Percentiles rank a stretch among this genome's conserved stretches.
These are phyloP conservation scores for Centrocercus urophasianus DNA, from an alignment of 2,113 vertebrate species.

Conservation along the genomic window DNA sequence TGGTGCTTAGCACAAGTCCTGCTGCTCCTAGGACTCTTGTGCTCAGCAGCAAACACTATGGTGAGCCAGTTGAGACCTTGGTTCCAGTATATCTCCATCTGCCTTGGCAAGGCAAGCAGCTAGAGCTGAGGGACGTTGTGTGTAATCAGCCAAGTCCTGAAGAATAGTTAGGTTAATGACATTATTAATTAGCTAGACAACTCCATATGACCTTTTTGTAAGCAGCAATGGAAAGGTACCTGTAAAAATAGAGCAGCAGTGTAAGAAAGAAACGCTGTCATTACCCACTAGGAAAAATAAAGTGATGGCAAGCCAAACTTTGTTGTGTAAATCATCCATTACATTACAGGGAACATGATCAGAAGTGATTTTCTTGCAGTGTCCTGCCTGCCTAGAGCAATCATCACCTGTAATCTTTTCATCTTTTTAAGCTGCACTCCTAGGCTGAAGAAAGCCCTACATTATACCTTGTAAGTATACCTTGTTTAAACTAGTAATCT, in stretches of 20 bases:
- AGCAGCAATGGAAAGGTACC: not conserved
- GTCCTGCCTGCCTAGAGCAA: not conserved
- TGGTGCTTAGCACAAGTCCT: no score
- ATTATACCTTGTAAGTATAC: not conserved
- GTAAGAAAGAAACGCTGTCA: not conserved
- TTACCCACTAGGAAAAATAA: not conserved
- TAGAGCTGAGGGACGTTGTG: not conserved
- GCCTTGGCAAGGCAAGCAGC: not conserved
- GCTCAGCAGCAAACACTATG: not conserved
- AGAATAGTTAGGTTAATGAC: not conserved
- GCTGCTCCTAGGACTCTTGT: not conserved
- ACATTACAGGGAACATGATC: not conserved
- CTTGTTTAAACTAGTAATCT: not conserved
- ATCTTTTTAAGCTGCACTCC: not conserved
- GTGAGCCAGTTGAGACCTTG: constrained; percentile 1
- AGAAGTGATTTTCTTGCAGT: not conserved
- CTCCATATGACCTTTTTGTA: not conserved
- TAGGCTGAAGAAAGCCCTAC: not conserved
- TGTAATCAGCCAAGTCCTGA: not conserved
- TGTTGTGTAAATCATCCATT: not conserved
- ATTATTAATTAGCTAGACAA: not conserved
- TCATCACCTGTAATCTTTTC: not conserved
- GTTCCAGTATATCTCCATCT: not conserved
- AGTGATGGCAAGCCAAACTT: not conserved
- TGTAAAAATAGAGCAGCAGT: not conserved